These are phyloP conservation scores for Neelides folsomi DNA, from an alignment of 2,888 invertebrate genomes.

Conservation along the genomic window DNA sequence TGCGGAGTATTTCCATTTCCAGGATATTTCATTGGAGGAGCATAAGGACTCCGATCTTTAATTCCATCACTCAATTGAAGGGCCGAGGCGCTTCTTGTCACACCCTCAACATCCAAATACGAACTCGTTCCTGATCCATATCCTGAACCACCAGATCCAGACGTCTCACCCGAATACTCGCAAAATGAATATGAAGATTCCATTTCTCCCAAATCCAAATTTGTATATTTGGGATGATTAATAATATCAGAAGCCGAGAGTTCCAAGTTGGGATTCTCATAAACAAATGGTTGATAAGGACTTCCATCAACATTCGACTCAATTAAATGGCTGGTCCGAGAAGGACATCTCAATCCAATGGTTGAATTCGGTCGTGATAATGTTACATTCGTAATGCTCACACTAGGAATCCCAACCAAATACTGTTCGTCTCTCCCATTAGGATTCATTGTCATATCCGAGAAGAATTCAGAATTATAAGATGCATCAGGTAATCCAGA, in stretches of 20 bases:
- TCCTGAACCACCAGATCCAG: constrained; percentile 1
- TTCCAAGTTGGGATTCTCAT: constrained; percentile 28
- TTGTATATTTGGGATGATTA: constrained; percentile 27
- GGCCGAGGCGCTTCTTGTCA: constrained; percentile 15
- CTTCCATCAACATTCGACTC: constrained; percentile 1
- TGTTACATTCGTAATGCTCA: too few relatives aligned
- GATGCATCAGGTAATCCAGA: too few relatives aligned
- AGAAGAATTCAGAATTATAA: too few relatives aligned
- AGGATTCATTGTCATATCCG: too few relatives aligned
- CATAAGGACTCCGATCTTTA: constrained; percentile 20
- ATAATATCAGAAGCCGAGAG: constrained; percentile 26
- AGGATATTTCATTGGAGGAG: constrained; percentile 3
- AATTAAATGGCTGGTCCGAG: constrained; percentile 9
- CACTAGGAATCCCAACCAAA: too few relatives aligned
- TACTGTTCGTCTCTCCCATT: too few relatives aligned
- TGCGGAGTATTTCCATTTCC: neutral
- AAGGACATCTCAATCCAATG: neutral
- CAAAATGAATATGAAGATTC: constrained; percentile 4
- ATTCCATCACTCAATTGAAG: constrained; percentile 21
- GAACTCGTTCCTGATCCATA: neutral
- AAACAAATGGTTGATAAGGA: constrained; percentile 15
- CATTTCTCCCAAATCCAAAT: constrained; percentile 8
- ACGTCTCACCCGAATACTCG: neutral
- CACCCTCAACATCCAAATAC: constrained; percentile 3
- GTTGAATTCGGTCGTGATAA: neutral